Evolutionary conservation across 2,888 invertebrate genomes (phyloP).

Genomic region (Hipparchia semele): DNA sequence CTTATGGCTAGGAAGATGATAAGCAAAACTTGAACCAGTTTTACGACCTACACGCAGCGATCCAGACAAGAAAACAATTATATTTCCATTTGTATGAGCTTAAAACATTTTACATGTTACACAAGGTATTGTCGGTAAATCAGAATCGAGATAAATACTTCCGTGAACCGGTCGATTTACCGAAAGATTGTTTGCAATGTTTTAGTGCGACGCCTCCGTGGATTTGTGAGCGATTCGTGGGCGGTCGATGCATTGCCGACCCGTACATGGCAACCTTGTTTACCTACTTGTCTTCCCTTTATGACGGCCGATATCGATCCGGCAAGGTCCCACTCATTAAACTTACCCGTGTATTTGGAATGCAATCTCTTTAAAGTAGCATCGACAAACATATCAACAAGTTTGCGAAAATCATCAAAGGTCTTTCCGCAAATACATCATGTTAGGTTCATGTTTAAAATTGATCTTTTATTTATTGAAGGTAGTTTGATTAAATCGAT

Average conservation of each 20-base stretch:
- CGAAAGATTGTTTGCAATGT: slow-evolving; percentile 70
- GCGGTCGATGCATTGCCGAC: slow-evolving; percentile 76
- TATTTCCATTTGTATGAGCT: slow-evolving; percentile 39
- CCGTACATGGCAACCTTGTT: slow-evolving; percentile 73
- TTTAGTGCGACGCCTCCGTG: slow-evolving; percentile 71
- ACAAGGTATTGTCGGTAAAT: slow-evolving; percentile 45
- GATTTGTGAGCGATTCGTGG: slow-evolving; percentile 69
- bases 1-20: slow-evolving; percentile 6
- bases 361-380: slow-evolving; percentile 43
- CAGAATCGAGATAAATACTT: slow-evolving; percentile 64
- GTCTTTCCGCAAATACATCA: background rate
- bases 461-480: too few species aligned
- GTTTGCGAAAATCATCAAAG: slow-evolving; percentile 39
- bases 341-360: slow-evolving; percentile 55
- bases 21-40: slow-evolving; percentile 4
- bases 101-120: slow-evolving; percentile 55
- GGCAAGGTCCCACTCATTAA: slow-evolving; percentile 65
- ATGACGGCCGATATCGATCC: slow-evolving; percentile 65
- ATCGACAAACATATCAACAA: slow-evolving; percentile 24
- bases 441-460: too few species aligned
- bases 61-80: slow-evolving; percentile 28
- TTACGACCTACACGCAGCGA: slow-evolving; percentile 6
- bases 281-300: slow-evolving; percentile 77
- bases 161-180: slow-evolving; percentile 69
- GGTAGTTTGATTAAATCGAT: too few species aligned